Conservation (phyloP, 1,140 invertebrate genomes). For the Trichonephila clavata region DNA sequence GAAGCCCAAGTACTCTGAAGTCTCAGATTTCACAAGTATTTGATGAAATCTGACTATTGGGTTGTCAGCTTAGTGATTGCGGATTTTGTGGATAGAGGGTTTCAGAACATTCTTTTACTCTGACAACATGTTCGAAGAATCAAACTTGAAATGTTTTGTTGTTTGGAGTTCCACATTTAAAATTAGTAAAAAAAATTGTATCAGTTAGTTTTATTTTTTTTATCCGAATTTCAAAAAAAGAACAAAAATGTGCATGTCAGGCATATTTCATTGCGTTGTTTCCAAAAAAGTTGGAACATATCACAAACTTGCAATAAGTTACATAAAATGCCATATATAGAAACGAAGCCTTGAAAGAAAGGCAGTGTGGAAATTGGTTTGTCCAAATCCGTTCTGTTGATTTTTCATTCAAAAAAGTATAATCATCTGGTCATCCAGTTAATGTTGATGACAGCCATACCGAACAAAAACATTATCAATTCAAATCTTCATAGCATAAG, state of each 20-base stretch:
- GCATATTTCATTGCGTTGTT: neutral
- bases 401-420: neutral
- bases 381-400: neutral
- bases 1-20: too few relatives aligned
- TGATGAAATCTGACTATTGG: neutral
- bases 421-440: neutral
- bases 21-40: too few relatives aligned
- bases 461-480: neutral
- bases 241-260: neutral
- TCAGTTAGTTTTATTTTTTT: neutral
- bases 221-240: neutral
- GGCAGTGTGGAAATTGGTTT: neutral
- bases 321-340: neutral
- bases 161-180: too few relatives aligned
- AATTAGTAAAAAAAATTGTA: neutral
- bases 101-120: too few relatives aligned
- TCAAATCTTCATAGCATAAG: neutral
- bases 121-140: too few relatives aligned
- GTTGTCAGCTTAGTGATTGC: neutral
- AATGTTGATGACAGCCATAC: neutral
- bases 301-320: too few relatives aligned
- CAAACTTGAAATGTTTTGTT: neutral
- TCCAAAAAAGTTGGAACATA: neutral
- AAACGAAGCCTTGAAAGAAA: neutral
- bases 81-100: neutral